Conservation (phyloP, 1,140 invertebrate genomes). For the Leptestheria dahalacensis region DNA sequence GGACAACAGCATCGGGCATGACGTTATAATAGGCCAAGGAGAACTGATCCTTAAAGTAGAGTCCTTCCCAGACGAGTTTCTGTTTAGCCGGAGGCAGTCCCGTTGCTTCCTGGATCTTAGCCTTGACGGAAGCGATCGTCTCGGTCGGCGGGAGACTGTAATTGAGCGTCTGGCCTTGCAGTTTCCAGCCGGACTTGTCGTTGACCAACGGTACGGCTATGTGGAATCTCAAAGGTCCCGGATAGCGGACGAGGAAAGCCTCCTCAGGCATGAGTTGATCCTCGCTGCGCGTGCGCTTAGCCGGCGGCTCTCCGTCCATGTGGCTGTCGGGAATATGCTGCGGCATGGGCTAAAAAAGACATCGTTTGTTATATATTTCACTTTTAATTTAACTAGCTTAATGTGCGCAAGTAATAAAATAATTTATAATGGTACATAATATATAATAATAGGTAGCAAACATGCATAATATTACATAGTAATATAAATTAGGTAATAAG, state of each 20-base stretch:
- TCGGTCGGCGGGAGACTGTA: constrained; percentile 66
- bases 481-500: no score
- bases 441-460: no score
- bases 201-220: constrained; percentile 58
- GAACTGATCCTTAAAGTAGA: constrained; percentile 96
- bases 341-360: no score
- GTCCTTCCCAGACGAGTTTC: constrained; percentile 85
- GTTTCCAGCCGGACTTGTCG: constrained; percentile 75
- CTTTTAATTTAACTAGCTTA: no score
- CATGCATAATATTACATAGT: no score
- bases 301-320: constrained; percentile 62
- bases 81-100: constrained; percentile 95
- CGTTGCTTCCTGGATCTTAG: constrained; percentile 71
- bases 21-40: constrained; percentile 93
- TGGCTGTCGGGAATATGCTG: neutral
- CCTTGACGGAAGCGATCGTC: constrained; percentile 69
- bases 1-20: constrained; percentile 59
- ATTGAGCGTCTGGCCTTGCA: constrained; percentile 78
- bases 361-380: no score
- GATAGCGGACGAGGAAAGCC: constrained; percentile 55
- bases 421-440: neutral
- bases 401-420: constrained; percentile 7
- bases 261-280: constrained; percentile 80
- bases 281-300: constrained; percentile 80
- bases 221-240: constrained; percentile 54